Conservation (phyloP, 2,888 invertebrate species). For the Caenorhabditis sp. region DNA sequence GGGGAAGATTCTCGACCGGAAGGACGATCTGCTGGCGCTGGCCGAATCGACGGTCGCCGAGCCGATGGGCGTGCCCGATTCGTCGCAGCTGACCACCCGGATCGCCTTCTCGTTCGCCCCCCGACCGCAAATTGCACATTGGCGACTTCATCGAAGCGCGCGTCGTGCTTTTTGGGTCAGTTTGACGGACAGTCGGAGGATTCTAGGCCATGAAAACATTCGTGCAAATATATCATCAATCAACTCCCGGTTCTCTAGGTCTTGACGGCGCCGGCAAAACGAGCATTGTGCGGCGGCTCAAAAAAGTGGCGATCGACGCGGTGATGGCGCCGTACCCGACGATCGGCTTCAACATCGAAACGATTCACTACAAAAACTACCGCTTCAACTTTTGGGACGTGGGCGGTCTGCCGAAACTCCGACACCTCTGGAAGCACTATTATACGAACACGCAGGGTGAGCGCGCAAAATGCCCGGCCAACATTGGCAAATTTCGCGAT, state of each 20-base stretch:
- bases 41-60: constrained; percentile 54
- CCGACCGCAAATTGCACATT: constrained; percentile 83
- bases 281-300: constrained; percentile 82
- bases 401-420: constrained; percentile 83
- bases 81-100: constrained; percentile 80
- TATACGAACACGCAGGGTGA: constrained; percentile 83
- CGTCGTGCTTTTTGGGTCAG: constrained; percentile 39
- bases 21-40: constrained; percentile 58
- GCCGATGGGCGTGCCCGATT: constrained; percentile 34
- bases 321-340: constrained; percentile 50
- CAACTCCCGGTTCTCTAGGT: constrained; percentile 79
- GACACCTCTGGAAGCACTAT: constrained; percentile 84
- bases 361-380: constrained; percentile 83
- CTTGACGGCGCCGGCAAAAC: constrained; percentile 83
- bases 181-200: too few species aligned
- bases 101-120: constrained; percentile 83
- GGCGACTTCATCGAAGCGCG: constrained; percentile 81
- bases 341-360: constrained; percentile 83
- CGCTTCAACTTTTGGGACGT: constrained; percentile 84
- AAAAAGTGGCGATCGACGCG: constrained; percentile 80
- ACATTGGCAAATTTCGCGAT: constrained; percentile 30
- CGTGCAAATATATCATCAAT: too few species aligned
- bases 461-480: neutral
- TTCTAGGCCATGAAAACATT: too few species aligned
- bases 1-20: constrained; percentile 33